These are phyloP conservation scores for Sakesphorus luctuosus DNA, from an alignment of 2,113 vertebrate genomes.

Conservation along the genomic window DNA sequence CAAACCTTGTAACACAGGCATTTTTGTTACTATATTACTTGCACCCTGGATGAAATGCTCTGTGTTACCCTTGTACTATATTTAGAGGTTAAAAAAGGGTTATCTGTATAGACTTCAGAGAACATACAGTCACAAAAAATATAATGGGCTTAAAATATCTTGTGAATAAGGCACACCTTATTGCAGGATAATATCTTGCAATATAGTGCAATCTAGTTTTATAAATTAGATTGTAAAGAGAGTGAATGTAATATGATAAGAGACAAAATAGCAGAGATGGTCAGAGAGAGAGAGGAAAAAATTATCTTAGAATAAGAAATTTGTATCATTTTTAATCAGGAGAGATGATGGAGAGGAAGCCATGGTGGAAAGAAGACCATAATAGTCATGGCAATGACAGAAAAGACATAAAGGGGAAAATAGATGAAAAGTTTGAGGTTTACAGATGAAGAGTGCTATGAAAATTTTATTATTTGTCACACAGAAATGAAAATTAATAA, in stretches of 20 bases:
- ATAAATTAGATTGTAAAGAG: not conserved
- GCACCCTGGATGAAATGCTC: slow-evolving; percentile 27
- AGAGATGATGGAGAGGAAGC: not conserved
- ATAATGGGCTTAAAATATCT: slow-evolving; percentile 2
- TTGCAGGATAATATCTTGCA: not conserved
- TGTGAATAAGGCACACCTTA: slow-evolving; percentile 21
- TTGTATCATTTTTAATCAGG: not conserved
- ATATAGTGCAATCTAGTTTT: not conserved
- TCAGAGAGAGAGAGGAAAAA: not conserved
- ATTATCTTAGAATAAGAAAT: not conserved
- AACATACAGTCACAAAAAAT: slow-evolving; percentile 41
- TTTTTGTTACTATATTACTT: slow-evolving; percentile 60
- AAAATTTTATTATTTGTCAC: not conserved
- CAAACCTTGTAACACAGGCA: slow-evolving; percentile 69
- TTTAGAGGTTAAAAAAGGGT: slow-evolving; percentile 44
- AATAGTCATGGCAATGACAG: not conserved
- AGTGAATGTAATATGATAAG: not conserved
- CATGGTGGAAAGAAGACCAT: accelerated
- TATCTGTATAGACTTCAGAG: slow-evolving; percentile 33
- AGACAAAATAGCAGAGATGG: not conserved
- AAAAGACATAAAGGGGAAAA: not conserved
- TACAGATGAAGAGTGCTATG: not conserved
- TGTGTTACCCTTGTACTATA: slow-evolving; percentile 23
- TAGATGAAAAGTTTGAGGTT: not conserved
- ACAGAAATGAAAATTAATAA: not conserved